A percentile compares a stretch with the other conserved stretches of the same genome.
These are phyloP conservation scores for Cacatua alba DNA, from an alignment of 2,113 vertebrate species.

Conservation along the genomic window DNA sequence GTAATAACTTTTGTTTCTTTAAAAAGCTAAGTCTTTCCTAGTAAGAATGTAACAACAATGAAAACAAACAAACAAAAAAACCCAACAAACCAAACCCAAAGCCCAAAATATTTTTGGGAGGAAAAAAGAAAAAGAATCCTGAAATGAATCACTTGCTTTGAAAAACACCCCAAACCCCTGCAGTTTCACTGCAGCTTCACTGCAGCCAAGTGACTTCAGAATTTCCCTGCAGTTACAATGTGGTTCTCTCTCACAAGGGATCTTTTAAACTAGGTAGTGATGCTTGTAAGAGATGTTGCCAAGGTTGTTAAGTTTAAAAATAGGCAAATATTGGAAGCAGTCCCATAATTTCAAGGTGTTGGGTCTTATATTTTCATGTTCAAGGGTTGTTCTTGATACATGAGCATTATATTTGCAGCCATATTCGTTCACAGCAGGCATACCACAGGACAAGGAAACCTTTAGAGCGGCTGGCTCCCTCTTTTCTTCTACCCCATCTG, in stretches of 20 bases:
- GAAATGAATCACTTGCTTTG: neutral
- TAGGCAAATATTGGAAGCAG: neutral
- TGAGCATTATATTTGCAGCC: neutral
- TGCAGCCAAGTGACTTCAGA: slow-evolving; percentile 4
- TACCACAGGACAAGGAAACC: neutral
- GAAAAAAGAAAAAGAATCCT: neutral
- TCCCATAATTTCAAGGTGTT: neutral
- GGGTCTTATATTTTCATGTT: neutral
- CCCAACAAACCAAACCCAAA: neutral
- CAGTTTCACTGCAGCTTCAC: neutral
- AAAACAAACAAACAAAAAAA: neutral
- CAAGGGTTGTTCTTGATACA: neutral
- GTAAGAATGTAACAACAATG: neutral
- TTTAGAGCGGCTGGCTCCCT: neutral
- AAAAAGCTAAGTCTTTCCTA: neutral
- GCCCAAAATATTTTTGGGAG: neutral
- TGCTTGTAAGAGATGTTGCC: slow-evolving; percentile 16
- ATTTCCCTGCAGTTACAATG: slow-evolving; percentile 33
- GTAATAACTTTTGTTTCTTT: neutral
- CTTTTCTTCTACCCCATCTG: neutral
- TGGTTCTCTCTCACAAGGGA: neutral
- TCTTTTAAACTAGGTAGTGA: slow-evolving; percentile 7
- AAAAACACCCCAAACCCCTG: neutral
- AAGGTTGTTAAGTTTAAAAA: slow-evolving; percentile 46
- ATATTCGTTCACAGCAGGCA: neutral